Evolutionary conservation across 2,888 invertebrate species (phyloP), one percentile per base, ranked within the genome.

Genomic region (Andrena trimmerana): DNA sequence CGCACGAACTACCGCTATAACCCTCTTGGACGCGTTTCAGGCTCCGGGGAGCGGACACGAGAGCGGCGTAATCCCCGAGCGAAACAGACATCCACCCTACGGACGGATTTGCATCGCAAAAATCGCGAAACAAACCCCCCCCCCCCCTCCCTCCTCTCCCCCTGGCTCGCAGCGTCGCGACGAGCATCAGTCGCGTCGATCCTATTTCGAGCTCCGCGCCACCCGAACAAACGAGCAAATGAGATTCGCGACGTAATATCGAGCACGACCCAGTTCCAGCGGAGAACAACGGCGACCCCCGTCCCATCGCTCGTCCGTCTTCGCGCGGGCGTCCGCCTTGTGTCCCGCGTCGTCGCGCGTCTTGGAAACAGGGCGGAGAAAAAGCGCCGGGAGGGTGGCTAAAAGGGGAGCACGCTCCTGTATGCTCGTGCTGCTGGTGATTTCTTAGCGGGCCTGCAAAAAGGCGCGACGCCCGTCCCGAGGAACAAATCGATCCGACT

Each of bases 401-500:
- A 33, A 62, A 31, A 27, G 69, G 5, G 20, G 27, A 20, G 13
- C 24, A 54, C 42, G 42, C n/a, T 59, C 70, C 60, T 59, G 67
- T 63, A 74, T 79, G 83, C 85, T 59, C 75, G 29, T 68, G 77
- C 74, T 72, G 85, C 69, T 82, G 42, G 42, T 87, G 89, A 85
- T 89, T 88, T 87, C 87, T 88, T 87, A 87, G 83, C 88, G 81
- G 76, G 74, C 77, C 67, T 62, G 78, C 73, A 77, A 78, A 86
- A 75, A 84, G 84, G 59, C 73, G 78, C 79, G 78, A 79, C 87
- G 78, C 81, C 68, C 69, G 48, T 84, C 73, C 82, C 78, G 67
- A 87, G 83, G 80, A 86, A 86, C 88, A 88, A 86, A 87, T 87
- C 87, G 87, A 87, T 86, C 69, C 84, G 71, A 78, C 76, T 42